Conservation (phyloP, 2,888 invertebrate species). For the Archips crataeganus region DNA sequence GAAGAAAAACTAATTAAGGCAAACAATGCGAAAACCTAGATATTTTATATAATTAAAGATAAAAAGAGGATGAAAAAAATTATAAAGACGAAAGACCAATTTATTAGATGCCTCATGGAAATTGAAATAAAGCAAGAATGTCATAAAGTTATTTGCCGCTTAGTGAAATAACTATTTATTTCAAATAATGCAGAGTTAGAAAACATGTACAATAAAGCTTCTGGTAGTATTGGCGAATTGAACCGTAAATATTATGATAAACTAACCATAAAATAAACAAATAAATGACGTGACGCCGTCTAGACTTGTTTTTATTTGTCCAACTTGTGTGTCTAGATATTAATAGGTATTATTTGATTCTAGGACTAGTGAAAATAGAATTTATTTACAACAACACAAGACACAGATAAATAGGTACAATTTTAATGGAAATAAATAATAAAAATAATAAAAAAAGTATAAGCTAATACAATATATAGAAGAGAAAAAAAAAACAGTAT, state of each 20-base stretch:
- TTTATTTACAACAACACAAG: too few relatives aligned
- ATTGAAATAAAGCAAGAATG: neutral
- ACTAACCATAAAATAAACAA: slow-evolving; percentile 2
- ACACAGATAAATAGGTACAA: too few relatives aligned
- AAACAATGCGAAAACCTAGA: neutral
- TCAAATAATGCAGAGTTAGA: slow-evolving; percentile 15
- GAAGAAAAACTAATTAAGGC: neutral
- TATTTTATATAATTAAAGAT: neutral
- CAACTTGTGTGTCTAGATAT: neutral
- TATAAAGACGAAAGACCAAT: neutral
- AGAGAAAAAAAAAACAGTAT: too few relatives aligned
- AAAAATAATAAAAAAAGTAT: too few relatives aligned
- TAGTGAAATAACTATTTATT: slow-evolving; percentile 20
- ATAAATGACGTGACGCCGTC: neutral
- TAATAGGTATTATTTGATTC: too few relatives aligned
- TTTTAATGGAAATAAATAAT: too few relatives aligned
- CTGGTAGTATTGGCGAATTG: neutral
- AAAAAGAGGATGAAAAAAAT: neutral
- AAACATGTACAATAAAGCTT: slow-evolving; percentile 28
- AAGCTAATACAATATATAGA: too few relatives aligned
- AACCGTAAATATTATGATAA: slow-evolving; percentile 14
- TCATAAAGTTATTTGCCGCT: neutral
- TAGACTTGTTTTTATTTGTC: neutral
- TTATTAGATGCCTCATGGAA: slow-evolving; percentile 1
- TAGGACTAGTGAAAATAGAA: too few relatives aligned